Base-by-base conservation (phyloP, 2,888 invertebrate genomes). In the Hemaris fuciformis region DNA sequence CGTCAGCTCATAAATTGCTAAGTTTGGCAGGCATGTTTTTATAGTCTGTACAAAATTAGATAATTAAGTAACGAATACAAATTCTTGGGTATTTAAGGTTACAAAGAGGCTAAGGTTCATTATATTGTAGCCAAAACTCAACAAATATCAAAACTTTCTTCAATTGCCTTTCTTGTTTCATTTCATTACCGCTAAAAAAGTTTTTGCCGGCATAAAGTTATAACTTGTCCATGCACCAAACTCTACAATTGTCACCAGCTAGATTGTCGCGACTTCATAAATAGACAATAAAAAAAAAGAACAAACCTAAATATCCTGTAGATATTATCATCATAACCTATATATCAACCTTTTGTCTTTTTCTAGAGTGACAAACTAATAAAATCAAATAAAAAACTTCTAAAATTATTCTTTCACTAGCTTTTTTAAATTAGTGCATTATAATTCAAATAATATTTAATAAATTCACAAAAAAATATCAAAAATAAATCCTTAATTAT, bases 41-140 rank as follows among this genome's bases (percentile, higher is more conserved):
- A 53, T 53, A 31, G 10, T 31, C 53, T 0, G 10, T 31, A 53
- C 53, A 53, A 53, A 53, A 53, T 53, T 53, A 53, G 27, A 31
- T 53, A 31, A 53, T 53, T 53, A 31, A 31, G 31, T 53, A 18
- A 53, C 10, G 18, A 53, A 48, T 25, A 27, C 25, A 27, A 27
- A 48, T 8, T 53, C 18, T 18, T 31, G 10, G 48, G 15, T 53
- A 10, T 18, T 53, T 31, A 53, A 5, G 18, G 31, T 18, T 18
- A 53, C 53, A 53, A 53, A 18, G 13, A 27, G 18, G 31, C 31
- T 31, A 10, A 53, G 18, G 18, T 53, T 53, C 53, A 53, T 53
- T 53, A 31, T 31, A 18, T 18, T 27, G 53, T 3, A 31, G 27
- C 53, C 53, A 53, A 31, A 53, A 53, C 65, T 65, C 18, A 1